These are phyloP conservation scores for Artibeus lituratus DNA, from an alignment of 2,797 vertebrate genomes.

Conservation along the genomic window DNA sequence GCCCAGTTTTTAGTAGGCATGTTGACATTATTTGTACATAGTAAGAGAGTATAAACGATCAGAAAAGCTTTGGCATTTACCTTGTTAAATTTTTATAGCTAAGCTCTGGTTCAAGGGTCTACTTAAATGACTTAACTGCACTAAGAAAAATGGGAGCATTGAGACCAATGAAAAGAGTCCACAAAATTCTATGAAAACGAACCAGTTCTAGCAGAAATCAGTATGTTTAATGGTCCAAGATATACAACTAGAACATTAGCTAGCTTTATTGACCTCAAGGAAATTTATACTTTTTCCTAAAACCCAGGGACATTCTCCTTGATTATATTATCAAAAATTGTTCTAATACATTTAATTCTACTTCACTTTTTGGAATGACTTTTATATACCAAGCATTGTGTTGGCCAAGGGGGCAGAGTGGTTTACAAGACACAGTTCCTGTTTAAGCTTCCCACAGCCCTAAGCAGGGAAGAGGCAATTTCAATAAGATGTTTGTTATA, in stretches of 20 bases:
- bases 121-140: constrained; percentile 59
- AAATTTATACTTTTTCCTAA: constrained; percentile 45
- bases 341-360: not conserved
- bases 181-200: constrained; percentile 67
- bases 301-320: not conserved
- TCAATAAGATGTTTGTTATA: not conserved
- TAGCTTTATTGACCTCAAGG: constrained; percentile 61
- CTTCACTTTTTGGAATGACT: not conserved
- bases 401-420: not conserved
- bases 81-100: constrained; percentile 31
- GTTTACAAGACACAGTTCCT: not conserved
- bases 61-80: constrained; percentile 53
- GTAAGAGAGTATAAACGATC: constrained; percentile 43
- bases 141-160: constrained; percentile 51
- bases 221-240: constrained; percentile 34
- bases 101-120: constrained; percentile 53
- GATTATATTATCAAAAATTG: not conserved
- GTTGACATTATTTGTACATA: constrained; percentile 59
- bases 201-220: constrained; percentile 50
- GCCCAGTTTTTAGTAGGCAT: constrained; percentile 38
- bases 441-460: not conserved
- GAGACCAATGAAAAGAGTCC: constrained; percentile 60
- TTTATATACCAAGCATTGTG: not conserved
- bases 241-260: constrained; percentile 3
- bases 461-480: not conserved